These are phyloP conservation scores for Triplophysa tibetana DNA, from an alignment of 2,113 vertebrate species.

Conservation along the genomic window DNA sequence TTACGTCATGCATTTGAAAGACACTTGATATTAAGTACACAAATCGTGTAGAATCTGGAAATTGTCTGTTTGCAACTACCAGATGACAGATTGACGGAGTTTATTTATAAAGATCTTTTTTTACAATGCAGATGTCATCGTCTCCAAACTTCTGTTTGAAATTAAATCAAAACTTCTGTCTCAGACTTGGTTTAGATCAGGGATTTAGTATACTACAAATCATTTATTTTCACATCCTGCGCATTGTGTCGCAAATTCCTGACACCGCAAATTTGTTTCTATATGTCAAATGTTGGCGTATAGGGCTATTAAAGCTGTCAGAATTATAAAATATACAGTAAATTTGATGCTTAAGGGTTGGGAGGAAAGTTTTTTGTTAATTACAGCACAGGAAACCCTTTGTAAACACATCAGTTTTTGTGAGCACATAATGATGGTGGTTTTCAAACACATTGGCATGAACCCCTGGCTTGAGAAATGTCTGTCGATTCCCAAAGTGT, in stretches of 20 bases:
- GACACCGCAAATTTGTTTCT: neutral
- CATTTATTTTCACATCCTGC: neutral
- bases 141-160: neutral
- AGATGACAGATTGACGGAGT: neutral
- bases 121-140: neutral
- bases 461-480: neutral
- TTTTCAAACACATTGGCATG: neutral
- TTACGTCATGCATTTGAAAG: neutral
- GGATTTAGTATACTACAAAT: neutral
- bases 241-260: neutral
- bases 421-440: neutral
- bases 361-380: neutral
- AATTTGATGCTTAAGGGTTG: neutral
- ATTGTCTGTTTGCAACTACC: neutral
- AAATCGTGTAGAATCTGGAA: neutral
- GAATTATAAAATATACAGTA: no score
- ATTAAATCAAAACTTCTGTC: slow-evolving; percentile 15
- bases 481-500: slow-evolving; percentile 9
- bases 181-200: neutral
- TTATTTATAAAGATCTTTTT: neutral
- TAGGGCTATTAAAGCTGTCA: no score
- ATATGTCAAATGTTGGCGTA: neutral
- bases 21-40: neutral
- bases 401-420: neutral
- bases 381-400: neutral